Evolutionary conservation across 2,113 vertebrate species (phyloP).

Genomic region (Abramis brama): DNA sequence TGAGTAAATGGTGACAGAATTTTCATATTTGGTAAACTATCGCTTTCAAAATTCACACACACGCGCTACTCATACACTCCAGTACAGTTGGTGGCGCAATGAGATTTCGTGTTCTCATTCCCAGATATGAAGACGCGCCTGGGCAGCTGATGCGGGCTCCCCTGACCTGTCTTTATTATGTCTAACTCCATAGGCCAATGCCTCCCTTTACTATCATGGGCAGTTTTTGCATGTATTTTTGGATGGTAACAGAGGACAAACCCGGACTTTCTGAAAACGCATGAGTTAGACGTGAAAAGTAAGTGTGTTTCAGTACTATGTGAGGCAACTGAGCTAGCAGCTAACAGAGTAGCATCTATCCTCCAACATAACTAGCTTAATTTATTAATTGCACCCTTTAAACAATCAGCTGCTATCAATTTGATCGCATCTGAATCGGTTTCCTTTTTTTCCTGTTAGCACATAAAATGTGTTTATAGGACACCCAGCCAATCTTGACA

Average conservation of each 20-base stretch:
- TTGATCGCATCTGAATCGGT: background rate
- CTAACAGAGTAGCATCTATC: slow-evolving; percentile 11
- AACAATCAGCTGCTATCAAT: background rate
- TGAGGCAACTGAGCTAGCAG: slow-evolving; percentile 4
- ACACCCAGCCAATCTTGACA: background rate
- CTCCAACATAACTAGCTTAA: background rate
- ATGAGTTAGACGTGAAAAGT: background rate
- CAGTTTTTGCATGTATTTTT: background rate
- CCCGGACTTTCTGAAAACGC: slow-evolving; percentile 1
- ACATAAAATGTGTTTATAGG: background rate
- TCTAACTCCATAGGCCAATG: background rate
- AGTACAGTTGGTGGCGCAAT: slow-evolving; percentile 11
- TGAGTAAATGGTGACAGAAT: too few relatives aligned
- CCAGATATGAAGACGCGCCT: background rate
- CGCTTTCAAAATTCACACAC: too few relatives aligned
- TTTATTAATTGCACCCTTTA: background rate
- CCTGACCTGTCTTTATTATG: background rate
- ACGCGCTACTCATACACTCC: background rate
- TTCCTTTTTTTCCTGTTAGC: background rate
- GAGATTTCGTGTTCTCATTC: background rate
- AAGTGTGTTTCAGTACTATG: background rate
- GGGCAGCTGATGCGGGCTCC: slow-evolving; percentile 10
- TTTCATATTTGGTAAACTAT: background rate
- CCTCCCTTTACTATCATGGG: background rate
- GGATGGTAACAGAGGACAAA: background rate